These are phyloP conservation scores for Habroteleia sp. DNA, from an alignment of 2,888 invertebrate species.

Conservation along the genomic window DNA sequence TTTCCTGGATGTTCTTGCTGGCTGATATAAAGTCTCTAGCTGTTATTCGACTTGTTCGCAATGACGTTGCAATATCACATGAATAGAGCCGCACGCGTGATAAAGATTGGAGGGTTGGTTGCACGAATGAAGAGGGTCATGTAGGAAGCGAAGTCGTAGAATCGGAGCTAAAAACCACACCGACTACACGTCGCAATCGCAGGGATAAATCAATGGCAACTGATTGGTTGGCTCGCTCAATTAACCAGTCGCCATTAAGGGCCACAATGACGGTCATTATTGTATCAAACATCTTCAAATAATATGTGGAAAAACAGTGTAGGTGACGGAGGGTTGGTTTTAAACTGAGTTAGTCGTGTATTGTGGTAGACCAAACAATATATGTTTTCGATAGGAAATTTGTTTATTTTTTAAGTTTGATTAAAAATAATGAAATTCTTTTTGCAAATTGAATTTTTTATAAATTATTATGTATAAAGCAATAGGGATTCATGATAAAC, in stretches of 20 bases:
- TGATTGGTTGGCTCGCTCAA: slow-evolving; percentile 73
- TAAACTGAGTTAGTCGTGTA: too few relatives aligned
- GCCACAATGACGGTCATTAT: slow-evolving; percentile 72
- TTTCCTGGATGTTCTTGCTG: too few relatives aligned
- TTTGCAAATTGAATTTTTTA: too few relatives aligned
- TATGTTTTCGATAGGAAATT: too few relatives aligned
- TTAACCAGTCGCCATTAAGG: slow-evolving; percentile 63
- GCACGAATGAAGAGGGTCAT: slow-evolving; percentile 23
- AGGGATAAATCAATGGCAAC: slow-evolving; percentile 72
- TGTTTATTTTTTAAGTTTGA: too few relatives aligned
- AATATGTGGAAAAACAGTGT: slow-evolving; percentile 29
- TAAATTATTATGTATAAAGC: too few relatives aligned
- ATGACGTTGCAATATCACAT: slow-evolving; percentile 25
- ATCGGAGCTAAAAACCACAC: slow-evolving; percentile 64
- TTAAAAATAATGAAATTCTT: too few relatives aligned
- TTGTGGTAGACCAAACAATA: too few relatives aligned
- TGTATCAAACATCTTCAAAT: slow-evolving; percentile 58
- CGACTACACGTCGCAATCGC: slow-evolving; percentile 42
- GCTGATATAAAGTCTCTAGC: slow-evolving; percentile 36
- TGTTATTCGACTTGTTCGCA: slow-evolving; percentile 49
- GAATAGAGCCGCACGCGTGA: slow-evolving; percentile 42
- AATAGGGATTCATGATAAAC: too few relatives aligned
- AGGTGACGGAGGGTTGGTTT: too few relatives aligned
- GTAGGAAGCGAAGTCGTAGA: slow-evolving; percentile 19
- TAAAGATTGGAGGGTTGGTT: slow-evolving; percentile 55